Base-by-base conservation (phyloP, 2,797 vertebrate genomes). In the Falco concolor region DNA sequence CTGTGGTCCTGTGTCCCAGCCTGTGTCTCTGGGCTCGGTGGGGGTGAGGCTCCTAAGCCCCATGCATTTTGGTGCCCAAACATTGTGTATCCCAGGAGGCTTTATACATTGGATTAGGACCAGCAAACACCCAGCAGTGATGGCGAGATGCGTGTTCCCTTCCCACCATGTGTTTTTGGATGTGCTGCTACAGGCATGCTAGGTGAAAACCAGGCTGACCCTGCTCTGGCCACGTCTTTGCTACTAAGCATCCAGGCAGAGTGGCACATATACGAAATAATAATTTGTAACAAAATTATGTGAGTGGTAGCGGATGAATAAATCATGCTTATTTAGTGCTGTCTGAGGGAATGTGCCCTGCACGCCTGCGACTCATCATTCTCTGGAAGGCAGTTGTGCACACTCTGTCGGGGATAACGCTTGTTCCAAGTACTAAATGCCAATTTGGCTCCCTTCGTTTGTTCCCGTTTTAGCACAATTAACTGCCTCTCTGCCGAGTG, bases 381-480 rank as follows among this genome's bases (percentile, higher is more conserved):
- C 95, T 85, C 95, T 93, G 95, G 79, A 82, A 95, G 84, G 93
- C 77, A 84, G 89, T 34, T 1, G 2, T 88, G 89, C 77, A 40
- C 1, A 1, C 87, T 94, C 91, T 82, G 80, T 61, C 2, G 18
- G 93, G 96, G 95, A 84, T 16, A 84, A 30, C 2, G 0, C 53
- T 59, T 16, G 57, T 91, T 96, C 96, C 96, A 96, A 95, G 88
- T 67, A 19, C 78, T 87, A 56, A 94, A 84, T 5, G 68, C 86
- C 95, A 89, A 64, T 87, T 95, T 96, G 96, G 94, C 91, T 95
- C 38, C 73, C 42, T 94, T 70, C 7, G 3, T 70, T 93, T 4
- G 0, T 27, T 81, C 84, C 92, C 49, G 2, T 89, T 74, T 72
- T 49, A 13, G 67, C 53, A 6, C 67, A 75, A 24, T 97, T 93